Evolutionary conservation across 1,140 invertebrate genomes (phyloP).

Genomic region (Eriosoma lanigerum): DNA sequence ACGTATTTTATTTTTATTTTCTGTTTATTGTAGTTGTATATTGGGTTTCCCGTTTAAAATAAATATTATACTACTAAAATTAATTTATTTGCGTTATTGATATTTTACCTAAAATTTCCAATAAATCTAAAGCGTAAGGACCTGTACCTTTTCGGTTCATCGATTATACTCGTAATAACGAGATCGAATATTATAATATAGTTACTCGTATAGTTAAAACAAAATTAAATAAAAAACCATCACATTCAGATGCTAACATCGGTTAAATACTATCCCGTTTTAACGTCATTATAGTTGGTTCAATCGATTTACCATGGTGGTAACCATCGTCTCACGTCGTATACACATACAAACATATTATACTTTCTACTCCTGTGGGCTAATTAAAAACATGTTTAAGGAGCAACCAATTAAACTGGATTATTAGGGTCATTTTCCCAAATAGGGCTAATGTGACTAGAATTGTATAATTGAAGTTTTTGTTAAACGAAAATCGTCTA

Average conservation of each 20-base stretch:
- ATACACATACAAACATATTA: not conserved
- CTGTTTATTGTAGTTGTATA: too few species aligned
- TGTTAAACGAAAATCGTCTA: not conserved
- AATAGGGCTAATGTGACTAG: not conserved
- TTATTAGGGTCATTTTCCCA: not conserved
- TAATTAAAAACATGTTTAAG: constrained; percentile 10
- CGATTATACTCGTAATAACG: constrained; percentile 30
- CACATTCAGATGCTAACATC: constrained; percentile 1
- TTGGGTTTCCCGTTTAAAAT: too few species aligned
- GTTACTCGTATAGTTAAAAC: too few species aligned
- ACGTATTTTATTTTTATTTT: too few species aligned
- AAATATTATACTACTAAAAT: too few species aligned
- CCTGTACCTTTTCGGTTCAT: too few species aligned
- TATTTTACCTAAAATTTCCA: too few species aligned
- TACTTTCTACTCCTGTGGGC: constrained; percentile 12
- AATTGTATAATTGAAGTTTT: not conserved
- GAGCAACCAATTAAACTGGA: constrained; percentile 7
- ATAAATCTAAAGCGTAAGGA: too few species aligned
- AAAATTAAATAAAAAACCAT: not conserved
- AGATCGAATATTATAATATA: too few species aligned
- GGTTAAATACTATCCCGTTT: too few species aligned
- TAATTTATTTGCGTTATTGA: too few species aligned
- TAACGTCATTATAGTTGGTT: not conserved
- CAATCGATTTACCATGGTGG: not conserved
- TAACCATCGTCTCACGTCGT: not conserved